A percentile compares a stretch with the other conserved stretches of the same genome.
phyloP scores from a whole-genome alignment of 2,113 vertebrate genomes.

The Fulica atra region DNA sequence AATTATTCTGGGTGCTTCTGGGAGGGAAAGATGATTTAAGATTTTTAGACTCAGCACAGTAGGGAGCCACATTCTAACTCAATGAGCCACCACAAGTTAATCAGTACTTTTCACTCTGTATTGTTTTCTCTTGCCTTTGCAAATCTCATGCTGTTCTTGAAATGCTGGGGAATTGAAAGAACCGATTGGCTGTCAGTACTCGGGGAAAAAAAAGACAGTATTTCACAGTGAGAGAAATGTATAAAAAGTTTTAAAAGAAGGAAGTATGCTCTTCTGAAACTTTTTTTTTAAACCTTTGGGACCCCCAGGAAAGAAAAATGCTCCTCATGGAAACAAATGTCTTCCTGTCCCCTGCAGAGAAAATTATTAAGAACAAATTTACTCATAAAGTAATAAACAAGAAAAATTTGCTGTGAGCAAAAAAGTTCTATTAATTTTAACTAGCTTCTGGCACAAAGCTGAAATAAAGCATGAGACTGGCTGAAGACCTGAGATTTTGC shows the following conservation, averaged over 20 bases:
- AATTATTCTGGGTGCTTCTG: constrained; percentile 11
- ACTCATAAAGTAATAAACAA: constrained; percentile 21
- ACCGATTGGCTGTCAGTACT: neutral
- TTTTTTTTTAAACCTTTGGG: neutral
- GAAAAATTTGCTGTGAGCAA: neutral
- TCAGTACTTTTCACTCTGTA: constrained; percentile 43
- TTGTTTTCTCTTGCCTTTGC: constrained; percentile 62
- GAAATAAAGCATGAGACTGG: neutral
- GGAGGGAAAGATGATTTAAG: constrained; percentile 47
- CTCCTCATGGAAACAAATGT: neutral
- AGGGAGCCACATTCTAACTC: constrained; percentile 33
- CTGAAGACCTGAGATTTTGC: neutral
- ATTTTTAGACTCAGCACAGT: constrained; percentile 23
- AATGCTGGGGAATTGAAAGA: constrained; percentile 46
- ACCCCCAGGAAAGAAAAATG: neutral
- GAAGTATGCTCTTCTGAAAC: neutral
- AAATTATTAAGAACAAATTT: constrained; percentile 45
- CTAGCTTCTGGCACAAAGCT: neutral
- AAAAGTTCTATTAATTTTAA: neutral
- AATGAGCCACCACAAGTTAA: constrained; percentile 53
- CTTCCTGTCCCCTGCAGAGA: neutral
- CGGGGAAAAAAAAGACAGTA: neutral
- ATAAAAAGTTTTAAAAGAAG: neutral
- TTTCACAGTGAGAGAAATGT: constrained; percentile 14
- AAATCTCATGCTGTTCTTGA: constrained; percentile 58